Evolutionary conservation across 2,888 invertebrate genomes (phyloP).

Genomic region (Parnassius orleans): DNA sequence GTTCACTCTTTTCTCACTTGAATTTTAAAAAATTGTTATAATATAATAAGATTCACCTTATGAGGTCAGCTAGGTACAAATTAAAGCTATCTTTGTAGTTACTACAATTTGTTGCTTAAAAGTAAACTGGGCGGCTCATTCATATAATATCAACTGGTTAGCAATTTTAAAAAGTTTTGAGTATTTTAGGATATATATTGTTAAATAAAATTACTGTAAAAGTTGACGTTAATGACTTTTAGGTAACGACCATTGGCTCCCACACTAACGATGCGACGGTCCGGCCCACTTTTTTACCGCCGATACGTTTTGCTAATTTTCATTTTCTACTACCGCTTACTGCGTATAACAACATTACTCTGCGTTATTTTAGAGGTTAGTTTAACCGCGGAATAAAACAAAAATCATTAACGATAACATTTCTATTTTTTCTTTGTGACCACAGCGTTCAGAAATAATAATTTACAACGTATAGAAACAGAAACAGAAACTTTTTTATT

Average conservation of each 20-base stretch:
- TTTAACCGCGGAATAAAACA: conserved; percentile 20
- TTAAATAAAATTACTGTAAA: conserved; percentile 72
- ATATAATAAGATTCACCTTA: too few relatives aligned
- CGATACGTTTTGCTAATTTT: conserved; percentile 73
- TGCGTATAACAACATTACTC: conserved; percentile 42
- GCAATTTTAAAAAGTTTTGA: too few relatives aligned
- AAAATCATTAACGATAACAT: background rate
- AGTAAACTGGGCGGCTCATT: too few relatives aligned
- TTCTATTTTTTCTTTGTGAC: background rate
- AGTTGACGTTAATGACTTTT: conserved; percentile 78
- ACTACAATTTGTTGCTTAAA: too few relatives aligned
- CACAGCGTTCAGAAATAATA: background rate
- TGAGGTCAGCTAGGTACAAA: too few relatives aligned
- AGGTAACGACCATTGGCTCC: conserved; percentile 78
- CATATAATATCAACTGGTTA: too few relatives aligned
- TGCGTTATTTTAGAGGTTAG: conserved; percentile 21
- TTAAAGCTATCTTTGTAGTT: too few relatives aligned
- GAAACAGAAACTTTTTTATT: too few relatives aligned
- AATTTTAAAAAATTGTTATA: too few relatives aligned
- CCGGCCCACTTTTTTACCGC: conserved; percentile 75
- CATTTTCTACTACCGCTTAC: conserved; percentile 59
- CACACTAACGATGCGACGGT: conserved; percentile 68
- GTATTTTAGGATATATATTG: conserved; percentile 35
- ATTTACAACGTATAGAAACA: background rate
- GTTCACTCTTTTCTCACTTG: too few relatives aligned